Percentiles rank a stretch among this genome's conserved stretches.
Conservation (phyloP, 2,888 invertebrate genomes). For the Empis livida region DNA sequence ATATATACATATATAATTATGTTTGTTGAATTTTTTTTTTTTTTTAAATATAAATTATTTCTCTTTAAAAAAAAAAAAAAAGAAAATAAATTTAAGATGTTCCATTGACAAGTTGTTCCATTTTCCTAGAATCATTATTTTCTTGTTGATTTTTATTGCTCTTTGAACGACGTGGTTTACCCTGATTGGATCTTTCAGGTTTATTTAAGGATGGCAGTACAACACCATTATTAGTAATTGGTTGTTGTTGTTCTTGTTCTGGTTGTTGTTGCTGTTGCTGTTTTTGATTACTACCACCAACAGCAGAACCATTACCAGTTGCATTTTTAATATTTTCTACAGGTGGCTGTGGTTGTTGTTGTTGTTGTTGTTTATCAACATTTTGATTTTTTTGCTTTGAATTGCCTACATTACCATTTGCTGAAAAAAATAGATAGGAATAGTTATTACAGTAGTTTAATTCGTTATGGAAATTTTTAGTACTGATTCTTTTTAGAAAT, state of each 20-base stretch:
- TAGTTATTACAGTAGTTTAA: too few species aligned
- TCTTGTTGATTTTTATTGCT: constrained; percentile 15
- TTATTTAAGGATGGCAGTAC: not conserved
- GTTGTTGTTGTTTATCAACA: constrained; percentile 19
- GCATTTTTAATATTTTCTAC: constrained; percentile 1
- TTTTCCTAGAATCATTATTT: constrained; percentile 28
- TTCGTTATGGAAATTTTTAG: too few species aligned
- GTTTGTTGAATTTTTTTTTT: constrained; percentile 6
- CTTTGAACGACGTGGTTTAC: constrained; percentile 9
- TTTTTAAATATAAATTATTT: not conserved
- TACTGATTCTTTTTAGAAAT: too few species aligned
- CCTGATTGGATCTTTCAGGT: not conserved
- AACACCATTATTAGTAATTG: constrained; percentile 12
- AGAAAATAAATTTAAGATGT: constrained; percentile 27
- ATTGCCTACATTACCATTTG: constrained; percentile 31
- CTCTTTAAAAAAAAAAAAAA: too few species aligned
- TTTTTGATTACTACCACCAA: constrained; percentile 10
- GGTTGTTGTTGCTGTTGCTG: constrained; percentile 21
- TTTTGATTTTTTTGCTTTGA: constrained; percentile 30
- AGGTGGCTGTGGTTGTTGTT: constrained; percentile 6
- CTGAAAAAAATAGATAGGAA: constrained; percentile 14
- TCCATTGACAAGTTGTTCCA: constrained; percentile 34
- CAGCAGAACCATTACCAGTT: not conserved
- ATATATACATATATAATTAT: constrained; percentile 12
- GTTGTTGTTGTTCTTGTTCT: constrained; percentile 28